phyloP scores from a whole-genome alignment of 2,113 vertebrate species.

The Brienomyrus brachyistius region DNA sequence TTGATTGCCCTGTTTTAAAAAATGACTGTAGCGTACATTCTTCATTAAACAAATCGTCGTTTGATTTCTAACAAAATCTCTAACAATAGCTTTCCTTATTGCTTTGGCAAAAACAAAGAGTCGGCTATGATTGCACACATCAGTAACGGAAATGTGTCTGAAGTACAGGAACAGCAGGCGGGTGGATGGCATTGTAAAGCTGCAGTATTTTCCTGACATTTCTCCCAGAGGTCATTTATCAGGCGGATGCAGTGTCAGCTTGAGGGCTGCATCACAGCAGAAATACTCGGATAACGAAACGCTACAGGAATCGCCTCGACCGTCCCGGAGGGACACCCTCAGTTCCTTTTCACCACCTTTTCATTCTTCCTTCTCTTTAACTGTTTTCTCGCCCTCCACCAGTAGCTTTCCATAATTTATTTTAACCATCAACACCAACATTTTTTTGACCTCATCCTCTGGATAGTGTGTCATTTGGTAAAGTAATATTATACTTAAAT shows the following conservation, averaged over 20 bases:
- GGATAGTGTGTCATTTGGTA: neutral
- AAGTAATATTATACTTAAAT: neutral
- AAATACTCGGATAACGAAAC: constrained; percentile 26
- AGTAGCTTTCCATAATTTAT: neutral
- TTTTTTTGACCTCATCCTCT: neutral
- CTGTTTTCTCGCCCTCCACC: neutral
- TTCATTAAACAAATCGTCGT: constrained; percentile 27
- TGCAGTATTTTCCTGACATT: constrained; percentile 35
- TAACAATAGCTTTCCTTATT: constrained; percentile 56
- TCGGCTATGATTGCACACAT: constrained; percentile 32
- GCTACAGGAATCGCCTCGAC: constrained; percentile 17
- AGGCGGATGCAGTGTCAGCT: constrained; percentile 37
- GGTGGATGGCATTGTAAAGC: constrained; percentile 30
- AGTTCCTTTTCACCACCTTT: neutral
- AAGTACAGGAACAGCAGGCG: constrained; percentile 36
- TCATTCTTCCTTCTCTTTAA: neutral
- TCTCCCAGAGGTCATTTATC: constrained; percentile 37
- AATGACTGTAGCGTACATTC: neutral
- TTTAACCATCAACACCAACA: neutral
- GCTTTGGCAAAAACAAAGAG: constrained; percentile 51
- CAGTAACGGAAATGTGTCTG: constrained; percentile 48
- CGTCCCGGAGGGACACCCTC: neutral
- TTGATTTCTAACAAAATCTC: constrained; percentile 33
- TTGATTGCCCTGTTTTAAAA: too few species aligned
- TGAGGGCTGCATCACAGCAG: constrained; percentile 19